Conservation (phyloP, 2,797 vertebrate genomes). For the Acanthurus leucopareius region DNA sequence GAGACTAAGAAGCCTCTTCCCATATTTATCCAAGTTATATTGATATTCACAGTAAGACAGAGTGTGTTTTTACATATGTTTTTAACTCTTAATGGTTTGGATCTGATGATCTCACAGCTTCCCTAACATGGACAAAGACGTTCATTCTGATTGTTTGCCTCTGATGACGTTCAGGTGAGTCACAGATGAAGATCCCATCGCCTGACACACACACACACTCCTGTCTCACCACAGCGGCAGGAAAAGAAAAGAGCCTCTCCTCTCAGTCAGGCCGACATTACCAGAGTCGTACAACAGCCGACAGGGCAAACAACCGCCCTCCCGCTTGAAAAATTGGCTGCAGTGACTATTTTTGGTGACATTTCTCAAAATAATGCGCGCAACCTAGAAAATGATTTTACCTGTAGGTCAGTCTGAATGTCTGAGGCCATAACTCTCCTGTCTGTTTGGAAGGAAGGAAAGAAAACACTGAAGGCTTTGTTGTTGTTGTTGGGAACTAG, state of each 20-base stretch:
- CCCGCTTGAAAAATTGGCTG: neutral
- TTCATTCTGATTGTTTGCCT: conserved; percentile 3
- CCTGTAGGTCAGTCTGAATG: conserved; percentile 1
- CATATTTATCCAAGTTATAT: conserved; percentile 31
- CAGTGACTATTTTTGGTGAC: conserved; percentile 19
- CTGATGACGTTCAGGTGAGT: conserved; percentile 16
- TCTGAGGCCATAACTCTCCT: neutral
- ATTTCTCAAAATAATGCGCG: conserved; percentile 29
- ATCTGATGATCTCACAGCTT: neutral
- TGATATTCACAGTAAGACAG: conserved; percentile 9
- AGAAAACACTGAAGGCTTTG: neutral
- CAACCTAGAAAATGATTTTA: conserved; percentile 15
- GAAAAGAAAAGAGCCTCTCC: neutral
- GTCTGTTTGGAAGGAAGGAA: neutral
- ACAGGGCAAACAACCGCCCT: conserved; percentile 19
- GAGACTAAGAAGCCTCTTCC: conserved; percentile 37
- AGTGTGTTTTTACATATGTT: neutral
- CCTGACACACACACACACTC: conserved; percentile 16
- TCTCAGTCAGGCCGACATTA: conserved; percentile 1
- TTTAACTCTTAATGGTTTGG: conserved; percentile 6
- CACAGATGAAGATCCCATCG: conserved; percentile 25
- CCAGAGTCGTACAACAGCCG: conserved; percentile 9
- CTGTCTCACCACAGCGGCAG: neutral
- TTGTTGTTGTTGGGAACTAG: neutral
- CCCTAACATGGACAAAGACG: conserved; percentile 1